Evolutionary conservation across 2,888 invertebrate species (phyloP).

Genomic region (Acronicta leporina): DNA sequence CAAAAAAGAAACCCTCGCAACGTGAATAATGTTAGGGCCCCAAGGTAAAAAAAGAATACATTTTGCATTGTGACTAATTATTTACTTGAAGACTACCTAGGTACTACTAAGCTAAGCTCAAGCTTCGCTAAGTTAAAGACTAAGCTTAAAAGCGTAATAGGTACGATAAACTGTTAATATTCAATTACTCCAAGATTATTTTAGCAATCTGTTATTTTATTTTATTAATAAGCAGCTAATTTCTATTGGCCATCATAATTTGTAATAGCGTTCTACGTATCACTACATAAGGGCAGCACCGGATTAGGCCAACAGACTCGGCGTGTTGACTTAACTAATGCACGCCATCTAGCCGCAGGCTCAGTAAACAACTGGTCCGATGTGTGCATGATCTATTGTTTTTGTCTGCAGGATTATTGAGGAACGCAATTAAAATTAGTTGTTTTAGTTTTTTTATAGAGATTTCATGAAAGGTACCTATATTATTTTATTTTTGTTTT

Average conservation of each 20-base stretch:
- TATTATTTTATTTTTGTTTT: too few species aligned
- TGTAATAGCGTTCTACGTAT: slow-evolving; percentile 25
- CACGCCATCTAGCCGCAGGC: slow-evolving; percentile 86
- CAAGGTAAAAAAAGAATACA: too few species aligned
- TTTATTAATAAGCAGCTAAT: not conserved
- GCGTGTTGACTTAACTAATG: slow-evolving; percentile 84
- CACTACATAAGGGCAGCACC: slow-evolving; percentile 35
- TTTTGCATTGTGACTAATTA: too few species aligned
- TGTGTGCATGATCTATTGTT: slow-evolving; percentile 71
- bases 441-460: slow-evolving; percentile 17
- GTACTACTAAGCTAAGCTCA: too few species aligned
- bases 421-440: slow-evolving; percentile 62
- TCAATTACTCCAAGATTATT: too few species aligned
- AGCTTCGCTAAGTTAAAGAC: too few species aligned
- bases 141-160: too few species aligned
- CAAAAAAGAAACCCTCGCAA: too few species aligned
- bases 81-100: too few species aligned
- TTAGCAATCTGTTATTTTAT: too few species aligned
- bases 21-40: too few species aligned
- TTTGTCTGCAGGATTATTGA: slow-evolving; percentile 75
- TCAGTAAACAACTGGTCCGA: slow-evolving; percentile 70
- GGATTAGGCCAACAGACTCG: slow-evolving; percentile 72
- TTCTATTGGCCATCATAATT: slow-evolving; percentile 21
- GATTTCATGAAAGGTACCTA: not conserved
- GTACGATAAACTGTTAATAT: too few species aligned